Base-by-base conservation (phyloP, 2,888 invertebrate species). In the Arge pagana region DNA sequence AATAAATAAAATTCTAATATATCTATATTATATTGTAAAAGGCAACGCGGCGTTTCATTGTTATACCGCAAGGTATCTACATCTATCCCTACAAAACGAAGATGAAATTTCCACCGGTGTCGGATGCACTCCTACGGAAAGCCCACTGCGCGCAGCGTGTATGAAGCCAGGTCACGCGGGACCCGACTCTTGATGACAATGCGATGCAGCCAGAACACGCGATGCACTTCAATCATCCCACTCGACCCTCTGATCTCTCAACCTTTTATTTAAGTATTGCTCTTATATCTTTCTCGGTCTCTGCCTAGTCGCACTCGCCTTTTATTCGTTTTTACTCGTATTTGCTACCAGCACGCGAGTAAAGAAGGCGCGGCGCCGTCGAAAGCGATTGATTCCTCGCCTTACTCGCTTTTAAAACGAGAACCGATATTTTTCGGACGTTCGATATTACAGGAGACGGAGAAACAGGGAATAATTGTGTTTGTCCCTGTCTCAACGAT, bases 141-240 rank as follows among this genome's bases (percentile, higher is more conserved):
- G 28, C 10, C n/a, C 21, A 45, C 37, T 18, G 33, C 33, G 11
- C 33, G 33, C 45, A n/a, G n/a, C n/a, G n/a, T n/a, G n/a, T 45
- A 18, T 45, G 45, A 45, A 45, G 23, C 24, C 33, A 45, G 33
- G 45, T 24, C 45, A 45, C 45, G 45, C 35, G 45, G 45, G 45
- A 45, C 23, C 35, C 45, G 45, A 45, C 45, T 45, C 45, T 23
- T 45, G 23, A 35, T 45, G 45, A 45, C 45, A 45, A 45, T 45
- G 35, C 45, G 31, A 45, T 45, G 45, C 45, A 45, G 33, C 33
- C 45, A 33, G 45, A 23, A 18, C 33, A 45, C 45, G 45, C 45
- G 45, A 45, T 45, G 45, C 45, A 45, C 45, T 45, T 45, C 45
- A 45, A 45, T 45, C 45, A 45, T 45, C 45, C 35, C 45, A 45